A percentile compares a stretch with the other conserved stretches of the same genome.
phyloP scores from a whole-genome alignment of 2,797 vertebrate genomes.

The Malurus splendens region DNA sequence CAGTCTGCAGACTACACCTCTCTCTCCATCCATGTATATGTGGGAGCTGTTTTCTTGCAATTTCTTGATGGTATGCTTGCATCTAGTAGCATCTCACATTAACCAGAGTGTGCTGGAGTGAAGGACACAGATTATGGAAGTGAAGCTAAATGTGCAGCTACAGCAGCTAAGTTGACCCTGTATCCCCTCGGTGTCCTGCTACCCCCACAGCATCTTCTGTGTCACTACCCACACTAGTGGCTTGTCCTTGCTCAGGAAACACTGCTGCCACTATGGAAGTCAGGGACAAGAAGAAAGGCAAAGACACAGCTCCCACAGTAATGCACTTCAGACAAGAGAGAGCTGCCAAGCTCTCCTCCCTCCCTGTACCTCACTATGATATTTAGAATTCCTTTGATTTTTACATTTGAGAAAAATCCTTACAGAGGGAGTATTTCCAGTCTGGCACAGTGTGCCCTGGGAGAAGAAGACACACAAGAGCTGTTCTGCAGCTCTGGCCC shows the following conservation, averaged over 20 bases:
- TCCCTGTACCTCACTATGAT: background rate
- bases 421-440: background rate
- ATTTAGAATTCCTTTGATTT: background rate
- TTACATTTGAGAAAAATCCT: background rate
- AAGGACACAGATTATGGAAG: background rate
- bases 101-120: background rate
- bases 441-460: accelerated
- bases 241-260: background rate
- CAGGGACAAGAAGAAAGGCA: background rate
- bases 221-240: accelerated
- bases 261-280: background rate
- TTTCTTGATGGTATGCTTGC: background rate
- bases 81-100: background rate
- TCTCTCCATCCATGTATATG: background rate
- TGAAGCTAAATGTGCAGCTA: accelerated
- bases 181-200: background rate
- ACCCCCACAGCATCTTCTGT: accelerated
- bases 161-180: background rate
- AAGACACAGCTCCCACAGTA: background rate
- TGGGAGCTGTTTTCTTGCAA: background rate
- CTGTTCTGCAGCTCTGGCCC: background rate
- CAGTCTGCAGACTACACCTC: background rate
- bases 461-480: background rate
- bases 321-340: background rate
- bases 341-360: background rate